phyloP scores from a whole-genome alignment of 1,140 invertebrate genomes.

The Ectropis grisescens region DNA sequence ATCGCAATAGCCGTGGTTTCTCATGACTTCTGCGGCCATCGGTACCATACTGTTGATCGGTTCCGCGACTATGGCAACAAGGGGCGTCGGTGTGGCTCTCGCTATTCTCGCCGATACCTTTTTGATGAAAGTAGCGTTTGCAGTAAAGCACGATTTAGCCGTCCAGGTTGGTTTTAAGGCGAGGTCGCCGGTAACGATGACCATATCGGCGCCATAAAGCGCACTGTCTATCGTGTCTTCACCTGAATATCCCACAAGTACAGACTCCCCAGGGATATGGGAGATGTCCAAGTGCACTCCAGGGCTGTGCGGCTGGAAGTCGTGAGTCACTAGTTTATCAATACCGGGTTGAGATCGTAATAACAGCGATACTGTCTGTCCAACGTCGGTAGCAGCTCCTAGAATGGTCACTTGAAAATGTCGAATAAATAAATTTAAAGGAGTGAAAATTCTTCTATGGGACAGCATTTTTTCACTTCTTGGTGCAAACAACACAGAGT shows the following conservation, averaged over 20 bases:
- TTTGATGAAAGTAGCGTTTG: conserved; percentile 79
- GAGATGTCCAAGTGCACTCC: conserved; percentile 33
- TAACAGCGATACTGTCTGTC: conserved; percentile 30
- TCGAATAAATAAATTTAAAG: conserved; percentile 1
- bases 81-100: conserved; percentile 73
- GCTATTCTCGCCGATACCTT: conserved; percentile 71
- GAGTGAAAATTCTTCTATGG: conserved; percentile 1
- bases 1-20: conserved; percentile 73
- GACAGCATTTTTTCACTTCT: conserved; percentile 8
- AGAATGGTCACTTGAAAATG: conserved; percentile 30
- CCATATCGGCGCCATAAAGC: conserved; percentile 62
- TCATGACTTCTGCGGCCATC: conserved; percentile 78
- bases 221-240: conserved; percentile 34
- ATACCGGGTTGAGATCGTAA: conserved; percentile 25
- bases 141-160: conserved; percentile 76
- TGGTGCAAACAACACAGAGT: too few species aligned
- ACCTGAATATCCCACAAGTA: conserved; percentile 23
- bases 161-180: conserved; percentile 75
- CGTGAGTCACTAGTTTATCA: conserved; percentile 28
- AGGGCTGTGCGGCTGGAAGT: conserved; percentile 16
- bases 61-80: conserved; percentile 79
- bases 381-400: conserved; percentile 31
- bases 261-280: conserved; percentile 27
- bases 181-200: conserved; percentile 78
- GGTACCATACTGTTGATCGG: conserved; percentile 78